These are phyloP conservation scores for Oxytorus armatus DNA, from an alignment of 2,888 invertebrate species.

Conservation along the genomic window DNA sequence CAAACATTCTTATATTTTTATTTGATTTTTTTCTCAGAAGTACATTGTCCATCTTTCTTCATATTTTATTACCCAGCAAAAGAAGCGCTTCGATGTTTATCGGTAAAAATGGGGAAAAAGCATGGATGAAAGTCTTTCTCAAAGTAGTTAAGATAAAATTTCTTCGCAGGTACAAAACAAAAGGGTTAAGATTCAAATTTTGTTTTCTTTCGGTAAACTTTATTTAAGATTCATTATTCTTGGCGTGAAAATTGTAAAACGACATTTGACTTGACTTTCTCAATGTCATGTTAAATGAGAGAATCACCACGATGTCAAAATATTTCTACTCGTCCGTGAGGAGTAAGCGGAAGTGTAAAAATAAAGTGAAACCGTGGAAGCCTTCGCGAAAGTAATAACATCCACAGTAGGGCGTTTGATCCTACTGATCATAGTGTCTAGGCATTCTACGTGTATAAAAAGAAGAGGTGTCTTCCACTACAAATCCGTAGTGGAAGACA, in stretches of 20 bases:
- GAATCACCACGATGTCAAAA: neutral
- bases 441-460: constrained; percentile 25
- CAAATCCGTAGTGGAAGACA: constrained; percentile 36
- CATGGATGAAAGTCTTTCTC: too few relatives aligned
- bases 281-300: neutral
- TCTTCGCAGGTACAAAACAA: too few relatives aligned
- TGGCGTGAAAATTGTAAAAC: neutral
- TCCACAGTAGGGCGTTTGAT: constrained; percentile 51
- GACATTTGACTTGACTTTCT: neutral
- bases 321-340: neutral
- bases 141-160: too few relatives aligned
- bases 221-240: neutral
- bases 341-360: constrained; percentile 2
- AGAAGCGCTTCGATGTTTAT: too few relatives aligned
- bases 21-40: too few relatives aligned
- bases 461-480: too few relatives aligned
- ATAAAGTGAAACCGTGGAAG: constrained; percentile 18
- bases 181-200: too few relatives aligned
- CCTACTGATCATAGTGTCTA: constrained; percentile 49
- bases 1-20: constrained; percentile 1
- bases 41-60: too few relatives aligned
- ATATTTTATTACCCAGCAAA: too few relatives aligned
- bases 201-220: too few relatives aligned
- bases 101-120: too few relatives aligned
- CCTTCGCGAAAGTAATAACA: constrained; percentile 50